phyloP scores from a whole-genome alignment of 2,113 vertebrate species.

The Galbula dea region DNA sequence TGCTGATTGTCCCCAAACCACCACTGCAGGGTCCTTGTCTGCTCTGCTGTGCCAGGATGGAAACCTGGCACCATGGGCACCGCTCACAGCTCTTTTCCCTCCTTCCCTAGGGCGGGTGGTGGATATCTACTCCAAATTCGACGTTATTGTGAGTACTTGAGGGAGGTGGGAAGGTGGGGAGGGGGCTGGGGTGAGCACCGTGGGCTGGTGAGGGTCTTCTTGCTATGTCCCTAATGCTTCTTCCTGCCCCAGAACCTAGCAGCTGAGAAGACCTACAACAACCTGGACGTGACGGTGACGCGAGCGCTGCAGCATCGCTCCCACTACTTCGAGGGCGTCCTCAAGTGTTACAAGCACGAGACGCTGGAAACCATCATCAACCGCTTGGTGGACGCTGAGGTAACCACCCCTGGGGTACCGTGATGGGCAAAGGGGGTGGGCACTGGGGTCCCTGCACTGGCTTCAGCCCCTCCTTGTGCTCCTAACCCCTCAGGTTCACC shows the following conservation, averaged over 20 bases:
- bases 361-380: conserved; percentile 93
- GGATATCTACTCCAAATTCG: conserved; percentile 97
- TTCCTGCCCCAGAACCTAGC: conserved; percentile 84
- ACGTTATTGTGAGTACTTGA: conserved; percentile 89
- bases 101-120: conserved; percentile 83
- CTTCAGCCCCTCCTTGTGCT: neutral
- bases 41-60: rapidly evolving
- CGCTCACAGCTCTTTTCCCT: neutral
- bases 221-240: neutral
- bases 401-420: neutral
- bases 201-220: neutral
- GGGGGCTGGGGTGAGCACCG: neutral
- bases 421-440: too few relatives aligned
- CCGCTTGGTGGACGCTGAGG: conserved; percentile 95
- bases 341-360: conserved; percentile 90
- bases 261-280: conserved; percentile 98
- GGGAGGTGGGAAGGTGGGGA: neutral
- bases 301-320: conserved; percentile 94
- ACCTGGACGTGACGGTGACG: conserved; percentile 94
- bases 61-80: rapidly evolving
- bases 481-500: conserved; percentile 82
- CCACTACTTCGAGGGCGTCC: conserved; percentile 95
- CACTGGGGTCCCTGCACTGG: rapidly evolving
- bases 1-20: neutral
- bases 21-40: neutral